Evolutionary conservation across 2,113 vertebrate species (phyloP), one percentile per base, ranked within the genome.

Genomic region (Petroica traversi): DNA sequence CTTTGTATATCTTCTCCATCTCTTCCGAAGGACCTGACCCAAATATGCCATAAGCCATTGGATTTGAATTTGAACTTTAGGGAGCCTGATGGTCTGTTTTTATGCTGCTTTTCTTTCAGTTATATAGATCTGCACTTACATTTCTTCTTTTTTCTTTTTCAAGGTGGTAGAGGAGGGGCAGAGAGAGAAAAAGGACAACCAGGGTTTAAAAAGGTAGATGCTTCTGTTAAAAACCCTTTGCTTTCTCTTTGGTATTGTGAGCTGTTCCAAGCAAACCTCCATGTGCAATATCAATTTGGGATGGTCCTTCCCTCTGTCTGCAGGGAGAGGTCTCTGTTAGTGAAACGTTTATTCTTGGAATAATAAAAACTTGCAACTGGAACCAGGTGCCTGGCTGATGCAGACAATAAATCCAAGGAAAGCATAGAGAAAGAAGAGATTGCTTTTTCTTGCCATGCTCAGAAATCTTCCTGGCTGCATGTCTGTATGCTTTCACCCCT

Each of bases 301-400:
- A 58, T 90, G 45, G 62, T 89, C 57, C 71, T 88, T 94, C 33
- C 25, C 46, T 89, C 29, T 20, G 34, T 81, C 78, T 94, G 54
- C 91, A 91, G 92, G 87, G 91, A 94, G 73, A 94, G 49, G 61
- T 93, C 78, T 95, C 92, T 49, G 76, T 92, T 84, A 92, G 76
- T 71, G 83, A 91, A 93, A 87, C 0, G 12, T 83, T 96, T 91
- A 88, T 97, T 95, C 74, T 71, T 85, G 74, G 76, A 85, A 88
- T 80, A 96, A 95, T 89, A 94, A 97, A 95, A 91, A 46, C 77
- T 91, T 96, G 75, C 93, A 95, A 88, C 92, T 97, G 96, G 90
- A 93, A 80, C 62, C 22, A 59, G 74, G 63, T 94, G 46, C 61
- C 55, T 86, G 79, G 84, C 85, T 91, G 80, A 85, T 55, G 43